Conservation (phyloP, 2,888 invertebrate genomes). For the Chrysopilus asiliformis region DNA sequence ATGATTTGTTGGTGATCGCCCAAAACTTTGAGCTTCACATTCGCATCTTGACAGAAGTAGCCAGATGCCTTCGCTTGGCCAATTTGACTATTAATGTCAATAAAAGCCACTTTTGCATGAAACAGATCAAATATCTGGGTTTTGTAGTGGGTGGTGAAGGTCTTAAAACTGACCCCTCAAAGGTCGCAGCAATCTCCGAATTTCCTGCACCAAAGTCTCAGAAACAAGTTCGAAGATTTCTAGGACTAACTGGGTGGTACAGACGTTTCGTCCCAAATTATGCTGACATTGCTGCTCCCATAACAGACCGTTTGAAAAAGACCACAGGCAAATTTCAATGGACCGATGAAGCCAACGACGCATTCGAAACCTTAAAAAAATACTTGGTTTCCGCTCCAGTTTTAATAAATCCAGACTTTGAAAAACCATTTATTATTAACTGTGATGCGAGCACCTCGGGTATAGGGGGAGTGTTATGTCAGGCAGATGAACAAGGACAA, state of each 20-base stretch:
- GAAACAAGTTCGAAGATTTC: conserved; percentile 1
- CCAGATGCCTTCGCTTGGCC: background rate
- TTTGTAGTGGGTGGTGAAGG: conserved; percentile 2
- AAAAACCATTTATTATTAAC: conserved; percentile 1
- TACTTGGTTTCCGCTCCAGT: conserved; percentile 4
- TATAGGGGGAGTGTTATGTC: conserved; percentile 6
- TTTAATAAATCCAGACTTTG: conserved; percentile 6
- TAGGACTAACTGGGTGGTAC: conserved; percentile 6
- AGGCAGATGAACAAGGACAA: background rate
- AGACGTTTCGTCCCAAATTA: conserved; percentile 1
- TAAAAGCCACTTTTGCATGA: conserved; percentile 3
- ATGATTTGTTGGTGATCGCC: conserved; percentile 4
- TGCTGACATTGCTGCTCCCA: background rate
- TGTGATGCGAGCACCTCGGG: conserved; percentile 8
- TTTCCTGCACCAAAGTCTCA: background rate
- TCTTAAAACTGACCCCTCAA: conserved; percentile 4
- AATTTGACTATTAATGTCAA: conserved; percentile 3
- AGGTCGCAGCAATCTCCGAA: background rate
- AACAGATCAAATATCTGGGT: conserved; percentile 6
- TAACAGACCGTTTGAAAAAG: conserved; percentile 1
- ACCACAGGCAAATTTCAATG: conserved; percentile 3
- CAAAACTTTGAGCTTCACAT: conserved; percentile 4
- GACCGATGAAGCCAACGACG: conserved; percentile 2
- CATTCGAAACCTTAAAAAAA: conserved; percentile 6
- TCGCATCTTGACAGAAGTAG: background rate